Conservation (phyloP, 2,888 invertebrate species). For the Mythimna vitellina region DNA sequence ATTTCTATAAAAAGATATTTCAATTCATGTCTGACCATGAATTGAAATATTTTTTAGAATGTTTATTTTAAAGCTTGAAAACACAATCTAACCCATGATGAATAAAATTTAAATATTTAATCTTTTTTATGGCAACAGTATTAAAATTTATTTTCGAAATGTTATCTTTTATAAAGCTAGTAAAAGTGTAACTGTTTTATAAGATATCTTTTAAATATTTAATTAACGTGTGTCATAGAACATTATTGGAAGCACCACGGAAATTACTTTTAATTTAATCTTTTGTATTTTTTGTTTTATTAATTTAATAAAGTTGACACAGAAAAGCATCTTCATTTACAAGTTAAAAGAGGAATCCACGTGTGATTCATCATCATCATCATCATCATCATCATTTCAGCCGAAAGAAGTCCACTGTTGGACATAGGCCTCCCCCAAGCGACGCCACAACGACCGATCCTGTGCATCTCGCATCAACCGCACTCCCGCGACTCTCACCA, state of each 20-base stretch:
- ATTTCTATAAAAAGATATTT: slow-evolving; percentile 21
- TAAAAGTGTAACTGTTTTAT: slow-evolving; percentile 10
- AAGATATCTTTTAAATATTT: slow-evolving; percentile 24
- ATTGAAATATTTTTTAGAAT: background rate
- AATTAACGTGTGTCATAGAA: slow-evolving; percentile 9
- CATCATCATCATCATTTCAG: no score
- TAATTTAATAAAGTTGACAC: background rate
- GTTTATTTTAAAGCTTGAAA: slow-evolving; percentile 14
- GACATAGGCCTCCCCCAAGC: no score
- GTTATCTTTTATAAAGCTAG: background rate
- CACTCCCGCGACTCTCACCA: no score
- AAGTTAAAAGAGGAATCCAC: background rate
- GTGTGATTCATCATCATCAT: no score
- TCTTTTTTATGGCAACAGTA: background rate
- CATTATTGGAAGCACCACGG: background rate
- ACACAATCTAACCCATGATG: slow-evolving; percentile 2
- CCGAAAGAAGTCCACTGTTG: no score
- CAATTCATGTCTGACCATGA: background rate
- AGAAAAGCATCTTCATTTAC: background rate
- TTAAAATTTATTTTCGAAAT: background rate
- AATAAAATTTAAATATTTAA: slow-evolving; percentile 17
- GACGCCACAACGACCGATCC: no score
- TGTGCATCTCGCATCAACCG: no score
- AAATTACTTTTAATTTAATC: slow-evolving; percentile 1
- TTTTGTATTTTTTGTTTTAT: background rate